Conservation (phyloP, 2,113 vertebrate species). For the Thalassoma bifasciatum region DNA sequence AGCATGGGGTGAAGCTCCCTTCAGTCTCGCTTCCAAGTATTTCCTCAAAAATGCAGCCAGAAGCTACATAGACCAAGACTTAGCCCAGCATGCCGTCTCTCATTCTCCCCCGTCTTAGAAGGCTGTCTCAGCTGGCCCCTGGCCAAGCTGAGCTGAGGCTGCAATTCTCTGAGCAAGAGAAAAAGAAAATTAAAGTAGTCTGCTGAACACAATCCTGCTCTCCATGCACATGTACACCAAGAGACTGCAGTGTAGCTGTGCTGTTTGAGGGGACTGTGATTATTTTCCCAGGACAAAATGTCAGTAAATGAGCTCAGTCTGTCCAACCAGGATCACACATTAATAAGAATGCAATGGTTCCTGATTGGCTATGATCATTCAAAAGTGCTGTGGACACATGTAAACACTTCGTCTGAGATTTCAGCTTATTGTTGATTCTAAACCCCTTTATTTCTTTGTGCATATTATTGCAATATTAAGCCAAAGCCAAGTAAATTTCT, state of each 20-base stretch:
- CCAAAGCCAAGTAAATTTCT: background rate
- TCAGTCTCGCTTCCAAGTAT: conserved; percentile 35
- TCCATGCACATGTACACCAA: conserved; percentile 37
- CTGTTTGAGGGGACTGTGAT: conserved; percentile 12
- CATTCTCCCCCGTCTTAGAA: conserved; percentile 16
- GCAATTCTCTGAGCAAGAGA: conserved; percentile 48
- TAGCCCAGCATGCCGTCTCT: conserved; percentile 25
- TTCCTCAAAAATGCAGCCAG: conserved; percentile 55
- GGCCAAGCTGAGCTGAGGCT: conserved; percentile 50
- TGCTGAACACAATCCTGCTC: conserved; percentile 51
- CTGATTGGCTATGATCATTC: no score
- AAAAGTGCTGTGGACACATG: background rate
- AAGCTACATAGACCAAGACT: conserved; percentile 32
- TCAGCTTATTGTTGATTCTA: no score
- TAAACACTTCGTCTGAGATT: background rate
- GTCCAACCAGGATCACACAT: background rate
- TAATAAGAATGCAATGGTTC: background rate
- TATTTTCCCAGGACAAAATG: background rate
- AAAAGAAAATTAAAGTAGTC: conserved; percentile 64
- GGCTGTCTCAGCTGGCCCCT: conserved; percentile 45
- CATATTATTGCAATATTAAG: no score
- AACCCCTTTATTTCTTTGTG: no score
- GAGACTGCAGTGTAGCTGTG: conserved; percentile 38
- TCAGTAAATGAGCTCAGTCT: background rate
- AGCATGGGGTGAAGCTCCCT: conserved; percentile 37